A percentile compares a stretch with the other conserved stretches of the same genome.
Conservation (phyloP, 2,113 vertebrate genomes). For the Myotis lucifugus region DNA sequence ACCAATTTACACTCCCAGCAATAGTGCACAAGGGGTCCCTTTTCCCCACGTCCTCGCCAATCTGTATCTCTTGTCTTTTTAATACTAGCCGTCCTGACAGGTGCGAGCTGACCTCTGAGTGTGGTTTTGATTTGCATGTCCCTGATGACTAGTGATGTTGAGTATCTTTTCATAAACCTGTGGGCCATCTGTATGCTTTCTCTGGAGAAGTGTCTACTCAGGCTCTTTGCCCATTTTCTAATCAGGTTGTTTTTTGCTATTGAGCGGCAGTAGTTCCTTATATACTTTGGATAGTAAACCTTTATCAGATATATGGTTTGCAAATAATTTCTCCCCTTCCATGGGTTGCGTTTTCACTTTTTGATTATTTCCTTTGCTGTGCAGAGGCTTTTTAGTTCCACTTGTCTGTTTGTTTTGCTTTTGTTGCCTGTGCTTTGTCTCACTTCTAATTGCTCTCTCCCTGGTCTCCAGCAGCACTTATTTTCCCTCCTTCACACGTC, state of each 20-base stretch:
- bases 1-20: not conserved
- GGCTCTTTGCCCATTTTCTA: not conserved
- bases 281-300: not conserved
- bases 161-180: not conserved
- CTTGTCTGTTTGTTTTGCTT: not conserved
- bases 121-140: not conserved
- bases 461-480: not conserved
- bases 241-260: not conserved
- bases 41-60: not conserved
- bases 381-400: not conserved
- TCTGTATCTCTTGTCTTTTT: not conserved
- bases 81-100: not conserved
- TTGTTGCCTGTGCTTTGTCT: not conserved
- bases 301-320: not conserved
- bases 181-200: not conserved
- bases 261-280: not conserved
- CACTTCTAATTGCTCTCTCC: not conserved
- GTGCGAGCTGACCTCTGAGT: not conserved
- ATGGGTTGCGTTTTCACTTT: not conserved
- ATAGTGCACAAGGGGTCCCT: not conserved
- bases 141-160: not conserved
- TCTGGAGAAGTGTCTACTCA: not conserved
- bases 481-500: not conserved
- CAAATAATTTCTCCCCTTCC: not conserved
- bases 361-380: not conserved